Evolutionary conservation across 1,140 invertebrate genomes (phyloP), one percentile per base, ranked within the genome.

Genomic region (Drosophila albomicans): DNA sequence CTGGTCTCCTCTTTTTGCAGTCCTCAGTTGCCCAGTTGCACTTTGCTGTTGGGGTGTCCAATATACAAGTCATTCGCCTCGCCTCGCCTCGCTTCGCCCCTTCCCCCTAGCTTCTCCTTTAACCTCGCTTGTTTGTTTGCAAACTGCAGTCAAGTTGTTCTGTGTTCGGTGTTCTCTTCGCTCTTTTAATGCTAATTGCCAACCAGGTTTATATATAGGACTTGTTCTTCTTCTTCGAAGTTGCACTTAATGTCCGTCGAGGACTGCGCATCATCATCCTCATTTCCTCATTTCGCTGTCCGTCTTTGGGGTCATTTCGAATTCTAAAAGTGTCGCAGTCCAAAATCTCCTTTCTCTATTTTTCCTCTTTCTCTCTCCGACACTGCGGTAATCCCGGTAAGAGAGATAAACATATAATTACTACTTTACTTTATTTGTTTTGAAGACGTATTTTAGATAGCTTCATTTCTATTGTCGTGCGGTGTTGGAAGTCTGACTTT

Each of bases 61-160:
- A 88, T 88, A 88, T 74, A 88, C 73, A 88, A 87, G 84, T 87
- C 82, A 87, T 87, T 87, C 82, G 77, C 84, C 82, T 74, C 78
- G 32, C 20, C n/a, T n/a, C n/a, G n/a, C n/a, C 13, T 46, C 20
- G 20, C 20, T 3, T 25, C 16, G 35, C 25, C 28, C 49, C 41
- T 43, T 5, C 41, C 41, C n/a, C n/a, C n/a, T 13, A n/a, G 41
- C 11, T 35, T 6, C 20, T 25, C 30, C n/a, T 38, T 25, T 49
- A 49, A 10, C 10, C 8, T 32, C 8, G 1, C 75, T 72, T 81
- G 78, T 75, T 85, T 86, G 82, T 74, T 73, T 75, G 25, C 46
- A 52, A 79, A 81, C 81, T 87, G 84, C 84, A 87, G 85, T 87
- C 82, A 80, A 82, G 82, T 65, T 66, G 10, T 66, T 69, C 71